Evolutionary conservation across 2,888 invertebrate species (phyloP).

Genomic region (Galerucella nymphaeae): DNA sequence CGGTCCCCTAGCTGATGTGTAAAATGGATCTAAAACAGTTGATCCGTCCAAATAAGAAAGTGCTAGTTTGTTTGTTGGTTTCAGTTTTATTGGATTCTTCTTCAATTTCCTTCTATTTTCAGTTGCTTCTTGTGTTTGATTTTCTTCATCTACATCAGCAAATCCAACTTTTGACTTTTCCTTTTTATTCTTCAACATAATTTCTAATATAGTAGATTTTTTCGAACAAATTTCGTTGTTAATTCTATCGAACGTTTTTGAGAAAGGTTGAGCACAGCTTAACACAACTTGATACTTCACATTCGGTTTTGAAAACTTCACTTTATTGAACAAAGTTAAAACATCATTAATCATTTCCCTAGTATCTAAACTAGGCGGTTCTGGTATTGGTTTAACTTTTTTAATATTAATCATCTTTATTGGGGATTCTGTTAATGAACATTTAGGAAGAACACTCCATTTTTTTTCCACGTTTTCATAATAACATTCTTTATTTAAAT

Average conservation of each 20-base stretch:
- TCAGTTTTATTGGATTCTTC: neutral
- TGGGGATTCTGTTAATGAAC: neutral
- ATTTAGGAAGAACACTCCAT: neutral
- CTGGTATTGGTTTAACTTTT: neutral
- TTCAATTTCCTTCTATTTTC: neutral
- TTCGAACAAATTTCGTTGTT: neutral
- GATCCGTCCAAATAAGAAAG: too few species aligned
- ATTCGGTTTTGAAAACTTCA: neutral
- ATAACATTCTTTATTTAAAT: conserved; percentile 1
- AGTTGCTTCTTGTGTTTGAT: neutral
- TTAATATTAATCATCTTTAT: neutral
- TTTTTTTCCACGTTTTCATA: neutral
- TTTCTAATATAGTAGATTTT: neutral
- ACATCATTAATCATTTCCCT: neutral
- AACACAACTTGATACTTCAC: neutral
- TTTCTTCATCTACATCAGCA: neutral
- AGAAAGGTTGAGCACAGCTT: neutral
- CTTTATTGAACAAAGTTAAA: neutral
- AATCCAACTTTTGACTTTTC: neutral
- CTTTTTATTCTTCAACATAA: neutral
- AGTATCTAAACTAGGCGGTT: neutral
- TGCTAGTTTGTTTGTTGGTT: neutral
- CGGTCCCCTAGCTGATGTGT: neutral
- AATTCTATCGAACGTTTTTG: neutral
- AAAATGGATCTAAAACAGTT: neutral